phyloP scores from a whole-genome alignment of 2,797 vertebrate species.

The Molossus molossus region DNA sequence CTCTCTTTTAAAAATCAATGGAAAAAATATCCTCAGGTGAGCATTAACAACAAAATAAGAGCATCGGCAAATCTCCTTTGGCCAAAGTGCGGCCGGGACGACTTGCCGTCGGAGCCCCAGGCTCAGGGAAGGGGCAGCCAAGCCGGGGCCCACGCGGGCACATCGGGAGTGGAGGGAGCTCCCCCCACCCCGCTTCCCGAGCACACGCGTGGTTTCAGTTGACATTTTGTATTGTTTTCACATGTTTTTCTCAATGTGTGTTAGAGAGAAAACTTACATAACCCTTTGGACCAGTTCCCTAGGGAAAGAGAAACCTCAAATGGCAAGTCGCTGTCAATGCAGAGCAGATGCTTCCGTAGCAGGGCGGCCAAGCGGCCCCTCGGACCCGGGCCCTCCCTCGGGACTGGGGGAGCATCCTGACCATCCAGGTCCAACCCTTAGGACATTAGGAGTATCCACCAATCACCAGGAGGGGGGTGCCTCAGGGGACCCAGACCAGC shows the following conservation, averaged over 20 bases:
- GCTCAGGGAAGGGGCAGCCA: neutral
- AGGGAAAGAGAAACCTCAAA: conserved; percentile 79
- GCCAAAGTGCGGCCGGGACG: neutral
- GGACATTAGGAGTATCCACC: neutral
- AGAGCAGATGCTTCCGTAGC: neutral
- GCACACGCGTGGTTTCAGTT: neutral
- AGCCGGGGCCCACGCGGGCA: neutral
- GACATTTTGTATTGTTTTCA: conserved; percentile 70
- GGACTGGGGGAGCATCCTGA: neutral
- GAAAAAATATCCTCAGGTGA: too few species aligned
- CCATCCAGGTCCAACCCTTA: neutral
- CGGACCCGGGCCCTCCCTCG: neutral
- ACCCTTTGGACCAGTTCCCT: conserved; percentile 21
- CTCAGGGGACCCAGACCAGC: neutral
- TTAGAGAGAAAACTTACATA: conserved; percentile 76
- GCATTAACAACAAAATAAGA: too few species aligned
- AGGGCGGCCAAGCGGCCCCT: neutral
- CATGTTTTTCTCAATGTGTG: conserved; percentile 74
- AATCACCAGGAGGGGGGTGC: neutral
- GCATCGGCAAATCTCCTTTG: neutral
- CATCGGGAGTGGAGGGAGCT: rapidly evolving
- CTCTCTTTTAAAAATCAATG: too few species aligned
- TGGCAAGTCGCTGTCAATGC: conserved; percentile 70
- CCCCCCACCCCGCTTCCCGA: neutral
- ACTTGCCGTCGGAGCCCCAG: neutral